A percentile compares a stretch with the other conserved stretches of the same genome.
Evolutionary conservation across 2,888 invertebrate genomes (phyloP).

Genomic region (Lasioglossum lativentre): DNA sequence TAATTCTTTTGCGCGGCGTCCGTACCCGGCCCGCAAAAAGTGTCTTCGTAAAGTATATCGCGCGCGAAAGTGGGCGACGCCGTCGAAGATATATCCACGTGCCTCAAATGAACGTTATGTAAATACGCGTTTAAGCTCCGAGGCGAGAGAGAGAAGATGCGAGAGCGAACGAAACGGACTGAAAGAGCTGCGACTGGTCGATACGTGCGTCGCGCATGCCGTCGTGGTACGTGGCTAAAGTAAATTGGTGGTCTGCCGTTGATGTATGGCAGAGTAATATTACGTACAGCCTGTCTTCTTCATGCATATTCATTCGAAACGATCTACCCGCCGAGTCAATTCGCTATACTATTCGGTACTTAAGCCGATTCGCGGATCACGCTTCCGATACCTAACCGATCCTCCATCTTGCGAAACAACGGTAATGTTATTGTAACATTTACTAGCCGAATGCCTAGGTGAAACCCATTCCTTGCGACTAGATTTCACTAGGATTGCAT

Average conservation of each 20-base stretch:
- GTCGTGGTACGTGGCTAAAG: constrained; percentile 68
- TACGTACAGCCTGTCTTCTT: constrained; percentile 67
- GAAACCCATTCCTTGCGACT: neutral
- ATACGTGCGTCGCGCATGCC: constrained; percentile 61
- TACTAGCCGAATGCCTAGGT: neutral
- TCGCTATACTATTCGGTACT: constrained; percentile 35
- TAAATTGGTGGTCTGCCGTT: constrained; percentile 73
- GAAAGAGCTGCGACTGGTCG: constrained; percentile 28
- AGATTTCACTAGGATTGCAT: neutral
- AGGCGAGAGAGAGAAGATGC: neutral
- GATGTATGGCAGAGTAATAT: constrained; percentile 74
- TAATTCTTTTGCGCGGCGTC: constrained; percentile 15
- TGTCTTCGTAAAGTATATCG: constrained; percentile 42
- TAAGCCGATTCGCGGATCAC: constrained; percentile 32
- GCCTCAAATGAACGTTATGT: constrained; percentile 52
- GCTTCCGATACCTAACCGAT: constrained; percentile 8
- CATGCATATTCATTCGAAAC: constrained; percentile 74
- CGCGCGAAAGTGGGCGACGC: constrained; percentile 55
- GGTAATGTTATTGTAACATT: neutral
- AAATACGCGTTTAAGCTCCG: constrained; percentile 46
- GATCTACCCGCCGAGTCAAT: constrained; percentile 8
- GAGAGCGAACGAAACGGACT: neutral
- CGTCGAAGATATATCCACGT: constrained; percentile 47
- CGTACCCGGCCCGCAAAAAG: constrained; percentile 8
- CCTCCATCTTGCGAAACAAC: neutral